Conservation (phyloP, 1,140 invertebrate genomes). For the Drosophila trapezifrons region DNA sequence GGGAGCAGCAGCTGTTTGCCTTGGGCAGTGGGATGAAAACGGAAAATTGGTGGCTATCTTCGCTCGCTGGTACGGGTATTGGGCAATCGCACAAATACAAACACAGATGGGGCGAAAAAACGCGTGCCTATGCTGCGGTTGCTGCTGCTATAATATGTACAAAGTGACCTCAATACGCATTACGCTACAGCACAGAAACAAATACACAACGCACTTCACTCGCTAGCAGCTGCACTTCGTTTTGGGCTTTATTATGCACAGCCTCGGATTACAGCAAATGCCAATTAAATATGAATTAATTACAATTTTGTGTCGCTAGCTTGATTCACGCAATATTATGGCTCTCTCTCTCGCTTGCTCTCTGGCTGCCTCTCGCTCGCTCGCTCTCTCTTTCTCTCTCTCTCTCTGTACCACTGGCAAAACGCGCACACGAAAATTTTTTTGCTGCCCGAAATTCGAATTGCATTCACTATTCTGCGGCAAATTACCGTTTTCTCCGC, state of each 20-base stretch:
- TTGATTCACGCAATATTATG: conserved; percentile 72
- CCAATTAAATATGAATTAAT: conserved; percentile 77
- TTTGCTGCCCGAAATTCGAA: conserved; percentile 23
- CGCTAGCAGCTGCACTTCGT: conserved; percentile 34
- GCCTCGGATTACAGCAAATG: conserved; percentile 46
- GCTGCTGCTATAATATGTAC: conserved; percentile 53
- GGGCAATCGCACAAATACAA: conserved; percentile 46
- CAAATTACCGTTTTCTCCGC: conserved; percentile 26
- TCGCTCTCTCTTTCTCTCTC: conserved; percentile 4
- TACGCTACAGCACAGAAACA: conserved; percentile 32
- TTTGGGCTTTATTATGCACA: conserved; percentile 63
- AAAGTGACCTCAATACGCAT: conserved; percentile 67
- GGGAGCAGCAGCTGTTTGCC: conserved; percentile 62
- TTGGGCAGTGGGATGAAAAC: conserved; percentile 67
- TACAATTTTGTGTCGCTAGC: conserved; percentile 73
- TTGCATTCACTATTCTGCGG: conserved; percentile 12
- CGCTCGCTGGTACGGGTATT: conserved; percentile 46
- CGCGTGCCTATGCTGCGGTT: conserved; percentile 59
- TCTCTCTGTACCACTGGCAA: conserved; percentile 19
- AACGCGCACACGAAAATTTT: conserved; percentile 42
- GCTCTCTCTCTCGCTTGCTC: conserved; percentile 21
- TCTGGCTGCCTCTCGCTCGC: conserved; percentile 8
- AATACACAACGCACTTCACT: conserved; percentile 19
- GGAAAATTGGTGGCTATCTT: conserved; percentile 49
- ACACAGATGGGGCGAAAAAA: conserved; percentile 23